Evolutionary conservation across 2,113 vertebrate species (phyloP).

Genomic region (Amazona vittata): DNA sequence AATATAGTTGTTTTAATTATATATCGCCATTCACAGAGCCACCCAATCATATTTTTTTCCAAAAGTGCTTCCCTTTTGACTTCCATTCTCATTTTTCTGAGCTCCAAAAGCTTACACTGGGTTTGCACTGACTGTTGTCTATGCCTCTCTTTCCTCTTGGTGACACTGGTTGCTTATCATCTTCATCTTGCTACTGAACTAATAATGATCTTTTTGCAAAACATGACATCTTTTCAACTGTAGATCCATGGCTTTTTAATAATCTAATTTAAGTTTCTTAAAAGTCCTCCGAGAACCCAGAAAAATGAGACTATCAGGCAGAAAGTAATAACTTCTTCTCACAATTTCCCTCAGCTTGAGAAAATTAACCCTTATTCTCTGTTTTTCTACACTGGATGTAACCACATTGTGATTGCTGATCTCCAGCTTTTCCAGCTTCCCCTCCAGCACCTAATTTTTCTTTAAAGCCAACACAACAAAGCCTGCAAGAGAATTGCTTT

Average conservation of each 20-base stretch:
- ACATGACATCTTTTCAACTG: not conserved
- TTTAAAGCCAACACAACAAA: not conserved
- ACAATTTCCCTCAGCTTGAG: not conserved
- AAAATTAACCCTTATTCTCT: not conserved
- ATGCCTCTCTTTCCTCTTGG: not conserved
- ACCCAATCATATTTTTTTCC: not conserved
- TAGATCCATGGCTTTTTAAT: conserved; percentile 8
- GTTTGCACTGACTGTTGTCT: not conserved
- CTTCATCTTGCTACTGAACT: not conserved
- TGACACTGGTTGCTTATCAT: not conserved
- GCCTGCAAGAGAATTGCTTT: not conserved
- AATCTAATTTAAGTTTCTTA: not conserved
- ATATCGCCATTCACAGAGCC: not conserved
- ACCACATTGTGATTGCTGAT: not conserved
- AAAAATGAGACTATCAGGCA: not conserved
- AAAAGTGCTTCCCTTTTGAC: not conserved
- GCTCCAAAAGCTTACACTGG: not conserved
- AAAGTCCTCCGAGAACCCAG: not conserved
- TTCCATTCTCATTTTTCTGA: not conserved
- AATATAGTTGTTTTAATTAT: not conserved
- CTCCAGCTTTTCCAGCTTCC: not conserved
- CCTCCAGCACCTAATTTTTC: not conserved
- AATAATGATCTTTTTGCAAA: conserved; percentile 19
- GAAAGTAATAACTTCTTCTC: not conserved
- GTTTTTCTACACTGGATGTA: not conserved